These are phyloP conservation scores for Eleutherodactylus coqui DNA, from an alignment of 2,797 vertebrate genomes.

Conservation along the genomic window DNA sequence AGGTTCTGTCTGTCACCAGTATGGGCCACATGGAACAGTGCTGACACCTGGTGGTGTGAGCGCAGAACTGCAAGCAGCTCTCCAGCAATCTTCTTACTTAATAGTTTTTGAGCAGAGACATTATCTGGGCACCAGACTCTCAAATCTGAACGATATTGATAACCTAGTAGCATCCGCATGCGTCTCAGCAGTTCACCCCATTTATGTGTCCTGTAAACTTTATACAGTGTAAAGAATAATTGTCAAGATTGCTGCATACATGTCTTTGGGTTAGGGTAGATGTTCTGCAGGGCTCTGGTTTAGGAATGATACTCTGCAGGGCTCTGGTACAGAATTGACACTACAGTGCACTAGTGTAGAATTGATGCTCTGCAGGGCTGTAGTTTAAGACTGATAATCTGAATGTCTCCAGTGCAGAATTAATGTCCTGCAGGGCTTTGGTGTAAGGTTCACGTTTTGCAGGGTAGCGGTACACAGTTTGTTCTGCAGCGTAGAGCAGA, in stretches of 20 bases:
- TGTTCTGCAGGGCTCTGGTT: background rate
- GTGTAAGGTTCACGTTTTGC: background rate
- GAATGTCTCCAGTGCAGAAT: background rate
- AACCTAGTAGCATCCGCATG: too few relatives aligned
- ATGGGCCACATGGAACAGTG: background rate
- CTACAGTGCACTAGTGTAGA: background rate
- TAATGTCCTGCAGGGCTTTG: background rate
- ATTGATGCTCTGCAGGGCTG: background rate
- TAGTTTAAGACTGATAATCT: background rate
- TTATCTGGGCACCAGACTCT: too few relatives aligned
- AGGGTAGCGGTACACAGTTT: too few relatives aligned
- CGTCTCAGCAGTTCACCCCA: too few relatives aligned
- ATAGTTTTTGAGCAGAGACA: too few relatives aligned
- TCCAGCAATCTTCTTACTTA: background rate
- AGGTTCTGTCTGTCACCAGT: background rate
- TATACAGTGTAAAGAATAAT: too few relatives aligned
- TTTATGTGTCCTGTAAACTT: too few relatives aligned
- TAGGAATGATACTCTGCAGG: background rate
- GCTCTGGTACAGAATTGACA: background rate
- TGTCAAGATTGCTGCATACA: too few relatives aligned
- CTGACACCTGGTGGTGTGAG: constrained; percentile 28
- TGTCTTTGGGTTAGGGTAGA: background rate
- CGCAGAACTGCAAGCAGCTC: background rate
- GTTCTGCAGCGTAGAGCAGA: background rate
- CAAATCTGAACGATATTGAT: too few relatives aligned